Base-by-base conservation (phyloP, 2,113 vertebrate species). In the Eonycteris spelaea region DNA sequence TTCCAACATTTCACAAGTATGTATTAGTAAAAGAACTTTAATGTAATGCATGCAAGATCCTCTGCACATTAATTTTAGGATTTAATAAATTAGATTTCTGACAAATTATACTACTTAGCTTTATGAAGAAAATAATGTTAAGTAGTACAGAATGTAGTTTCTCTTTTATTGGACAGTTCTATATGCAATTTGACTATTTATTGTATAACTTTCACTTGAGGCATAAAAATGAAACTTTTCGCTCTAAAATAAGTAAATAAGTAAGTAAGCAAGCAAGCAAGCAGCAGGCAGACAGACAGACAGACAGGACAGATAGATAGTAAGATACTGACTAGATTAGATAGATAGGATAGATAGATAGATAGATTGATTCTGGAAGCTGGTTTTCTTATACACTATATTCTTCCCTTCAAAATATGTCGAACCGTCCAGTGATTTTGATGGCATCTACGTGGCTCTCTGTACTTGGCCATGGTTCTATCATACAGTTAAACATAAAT, bases 71-170 rank as follows among this genome's bases (percentile, higher is more conserved):
- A 86, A 86, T 78, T 94, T 92, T 70, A 92, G 71, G 24, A 95
- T 14, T 91, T 74, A 59, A 4, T 57, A 90, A 95, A 68, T 63
- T 53, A 78, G n/a, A 82, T 24, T 78, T 94, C 30, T 30, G 84
- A 48, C 16, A 96, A n/a, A 95, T 48, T 43, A 55, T 3, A 80
- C 28, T 90, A 75, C 21, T 68, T 85, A 68, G 67, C 57, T 71
- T 95, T 43, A 61, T 30, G 51, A 88, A 97, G 83, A 87, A 96
- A 79, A 65, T 51, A 59, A 67, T 79, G 77, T 18, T 94, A 86
- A 86, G 59, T n/a, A n/a, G n/a, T 48, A 94, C 2, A 65, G 1
- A 83, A 40, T 83, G 18, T 45, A 94, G 83, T 55, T 30, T 93
- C 84, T 79, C 48, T 53, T 74, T 95, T 79, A 78, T 51, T 51